phyloP scores from a whole-genome alignment of 1,140 invertebrate species.

The Teleogryllus occipitalis region DNA sequence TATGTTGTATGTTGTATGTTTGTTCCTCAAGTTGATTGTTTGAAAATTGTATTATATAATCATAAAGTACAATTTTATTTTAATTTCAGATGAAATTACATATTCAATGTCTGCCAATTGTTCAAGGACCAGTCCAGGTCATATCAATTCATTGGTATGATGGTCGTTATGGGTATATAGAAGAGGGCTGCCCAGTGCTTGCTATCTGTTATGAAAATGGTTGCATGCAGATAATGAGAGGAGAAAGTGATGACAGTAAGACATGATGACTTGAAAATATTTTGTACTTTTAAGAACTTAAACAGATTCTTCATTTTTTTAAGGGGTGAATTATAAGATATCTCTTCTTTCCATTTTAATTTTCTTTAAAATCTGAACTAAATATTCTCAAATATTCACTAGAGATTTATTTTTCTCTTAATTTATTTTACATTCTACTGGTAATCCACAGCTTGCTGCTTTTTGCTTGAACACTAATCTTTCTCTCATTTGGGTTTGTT shows the following conservation, averaged over 20 bases:
- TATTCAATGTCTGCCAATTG: slow-evolving; percentile 50
- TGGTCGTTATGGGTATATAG: slow-evolving; percentile 58
- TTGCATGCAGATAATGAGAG: slow-evolving; percentile 76
- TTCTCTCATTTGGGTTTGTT: too few relatives aligned
- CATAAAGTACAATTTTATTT: not conserved
- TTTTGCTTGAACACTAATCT: too few relatives aligned
- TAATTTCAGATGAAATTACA: slow-evolving; percentile 53
- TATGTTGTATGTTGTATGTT: not conserved
- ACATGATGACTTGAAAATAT: not conserved
- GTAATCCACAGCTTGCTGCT: too few relatives aligned
- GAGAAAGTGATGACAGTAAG: slow-evolving; percentile 69
- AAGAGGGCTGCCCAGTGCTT: slow-evolving; percentile 65
- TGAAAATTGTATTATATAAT: not conserved
- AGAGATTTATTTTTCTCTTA: too few relatives aligned
- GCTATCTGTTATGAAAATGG: slow-evolving; percentile 84
- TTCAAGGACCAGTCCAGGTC: slow-evolving; percentile 43
- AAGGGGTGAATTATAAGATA: not conserved
- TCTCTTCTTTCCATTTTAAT: not conserved
- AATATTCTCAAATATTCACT: not conserved
- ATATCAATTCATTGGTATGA: slow-evolving; percentile 82
- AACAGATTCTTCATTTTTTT: too few relatives aligned
- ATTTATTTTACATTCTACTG: too few relatives aligned
- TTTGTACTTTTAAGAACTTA: too few relatives aligned
- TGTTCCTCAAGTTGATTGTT: not conserved
- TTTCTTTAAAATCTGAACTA: not conserved